Base-by-base conservation (phyloP, 2,888 invertebrate genomes). In the Eulithis prunata region DNA sequence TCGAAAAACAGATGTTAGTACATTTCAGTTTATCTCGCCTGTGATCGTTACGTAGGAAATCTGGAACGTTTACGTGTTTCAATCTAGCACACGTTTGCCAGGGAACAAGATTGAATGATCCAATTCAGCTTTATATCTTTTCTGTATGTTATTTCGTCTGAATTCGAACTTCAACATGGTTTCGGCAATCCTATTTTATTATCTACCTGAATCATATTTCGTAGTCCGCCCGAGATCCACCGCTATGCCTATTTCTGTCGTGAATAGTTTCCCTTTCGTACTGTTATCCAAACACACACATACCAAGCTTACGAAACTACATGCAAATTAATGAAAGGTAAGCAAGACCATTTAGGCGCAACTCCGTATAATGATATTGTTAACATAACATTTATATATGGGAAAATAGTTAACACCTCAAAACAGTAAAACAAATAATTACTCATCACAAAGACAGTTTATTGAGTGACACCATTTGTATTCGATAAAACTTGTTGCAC, bases 1-100 rank as follows among this genome's bases (percentile, higher is more conserved):
- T 82, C 77, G 73, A 83, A 85, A 85, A 86, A 83, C 87, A 87
- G 84, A 87, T 84, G 84, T 79, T 74, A 70, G 60, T 79, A 76
- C 76, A 74, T 81, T 79, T 74, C 66, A 73, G 72, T 76, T 78
- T 79, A 78, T 80, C 80, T 75, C 57, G 55, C 64, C 38, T 14
- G 66, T 70, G 67, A 70, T 68, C 67, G 72, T 75, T 71, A 71
- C 71, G 68, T 67, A 51, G 62, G 74, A 70, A 76, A 76, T 74
- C 66, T 67, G 74, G 72, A 71, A 72, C 74, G 75, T 79, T 76
- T 75, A 75, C 77, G 74, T 75, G 68, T 68, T 68, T 69, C 57
- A 70, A 76, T 76, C 72, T 71, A 64, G 74, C 71, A 62, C 69
- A 69, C 70, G 76, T 78, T 81, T 79, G 66, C 77, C 77, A 79